phyloP scores from a whole-genome alignment of 2,113 vertebrate genomes.

The Hipposideros armiger region DNA sequence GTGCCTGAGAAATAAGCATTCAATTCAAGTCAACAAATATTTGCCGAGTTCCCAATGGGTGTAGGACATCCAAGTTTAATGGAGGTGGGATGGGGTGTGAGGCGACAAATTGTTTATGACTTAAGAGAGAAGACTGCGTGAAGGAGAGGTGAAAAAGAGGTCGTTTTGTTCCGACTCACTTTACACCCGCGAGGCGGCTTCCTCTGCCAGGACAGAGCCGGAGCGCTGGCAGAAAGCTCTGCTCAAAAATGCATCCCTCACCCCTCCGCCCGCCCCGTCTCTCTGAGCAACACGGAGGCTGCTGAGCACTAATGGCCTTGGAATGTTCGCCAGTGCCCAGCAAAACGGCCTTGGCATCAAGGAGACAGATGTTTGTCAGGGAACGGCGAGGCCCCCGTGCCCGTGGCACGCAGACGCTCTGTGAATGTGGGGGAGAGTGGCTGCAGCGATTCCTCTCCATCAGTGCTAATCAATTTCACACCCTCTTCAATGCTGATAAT shows the following conservation, averaged over 20 bases:
- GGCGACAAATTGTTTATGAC: background rate
- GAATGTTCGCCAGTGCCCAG: slow-evolving; percentile 70
- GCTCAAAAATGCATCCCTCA: slow-evolving; percentile 55
- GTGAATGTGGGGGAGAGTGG: slow-evolving; percentile 65
- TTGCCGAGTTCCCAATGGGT: background rate
- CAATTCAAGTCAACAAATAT: slow-evolving; percentile 52
- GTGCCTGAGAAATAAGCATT: slow-evolving; percentile 52
- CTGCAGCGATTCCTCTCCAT: slow-evolving; percentile 83
- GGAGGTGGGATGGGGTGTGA: background rate
- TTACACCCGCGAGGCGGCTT: slow-evolving; percentile 22
- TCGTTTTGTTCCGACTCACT: slow-evolving; percentile 46
- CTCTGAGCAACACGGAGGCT: slow-evolving; percentile 51
- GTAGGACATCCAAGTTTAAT: background rate
- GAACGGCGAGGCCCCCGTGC: slow-evolving; percentile 72
- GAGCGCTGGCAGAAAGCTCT: slow-evolving; percentile 65
- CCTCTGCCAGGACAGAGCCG: slow-evolving; percentile 52
- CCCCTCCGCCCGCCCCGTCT: background rate
- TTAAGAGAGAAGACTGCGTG: background rate
- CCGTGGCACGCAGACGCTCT: slow-evolving; percentile 49
- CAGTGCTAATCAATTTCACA: slow-evolving; percentile 86
- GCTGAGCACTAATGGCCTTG: slow-evolving; percentile 72
- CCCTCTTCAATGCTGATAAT: slow-evolving; percentile 79
- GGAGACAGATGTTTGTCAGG: slow-evolving; percentile 85
- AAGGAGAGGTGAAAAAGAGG: slow-evolving; percentile 48
- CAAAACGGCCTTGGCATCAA: slow-evolving; percentile 78